Evolutionary conservation across 2,888 invertebrate genomes (phyloP).

Genomic region (Eutolmus rufibarbis): DNA sequence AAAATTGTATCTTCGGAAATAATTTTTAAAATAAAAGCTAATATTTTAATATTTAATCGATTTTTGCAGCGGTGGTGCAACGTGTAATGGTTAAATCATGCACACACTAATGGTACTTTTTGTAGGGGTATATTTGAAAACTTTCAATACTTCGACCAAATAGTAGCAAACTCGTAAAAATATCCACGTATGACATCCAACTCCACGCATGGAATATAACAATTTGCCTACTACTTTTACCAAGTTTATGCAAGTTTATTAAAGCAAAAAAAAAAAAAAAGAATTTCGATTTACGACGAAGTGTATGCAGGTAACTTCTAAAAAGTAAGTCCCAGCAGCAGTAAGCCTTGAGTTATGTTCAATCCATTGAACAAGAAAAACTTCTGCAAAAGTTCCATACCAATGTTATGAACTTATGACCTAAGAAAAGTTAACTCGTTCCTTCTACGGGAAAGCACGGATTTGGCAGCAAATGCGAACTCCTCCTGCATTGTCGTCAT

Average conservation of each 20-base stretch:
- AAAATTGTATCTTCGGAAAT: too few relatives aligned
- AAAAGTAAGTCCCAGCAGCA: background rate
- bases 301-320: background rate
- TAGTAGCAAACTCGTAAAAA: background rate
- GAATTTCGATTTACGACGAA: background rate
- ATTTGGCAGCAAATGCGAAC: background rate
- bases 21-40: too few relatives aligned
- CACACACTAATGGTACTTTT: too few relatives aligned
- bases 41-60: too few relatives aligned
- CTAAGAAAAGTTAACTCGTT: conserved; percentile 15
- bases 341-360: conserved; percentile 1
- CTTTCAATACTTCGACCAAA: background rate
- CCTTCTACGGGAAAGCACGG: background rate
- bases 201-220: background rate
- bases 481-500: background rate
- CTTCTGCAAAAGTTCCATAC: background rate
- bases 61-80: too few relatives aligned
- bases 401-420: conserved; percentile 18
- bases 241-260: background rate
- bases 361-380: conserved; percentile 22
- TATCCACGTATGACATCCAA: background rate
- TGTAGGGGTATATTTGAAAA: background rate
- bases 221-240: background rate
- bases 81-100: too few relatives aligned
- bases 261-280: background rate